These are phyloP conservation scores for Parascotia fuliginaria DNA, from an alignment of 2,888 invertebrate species.

Conservation along the genomic window DNA sequence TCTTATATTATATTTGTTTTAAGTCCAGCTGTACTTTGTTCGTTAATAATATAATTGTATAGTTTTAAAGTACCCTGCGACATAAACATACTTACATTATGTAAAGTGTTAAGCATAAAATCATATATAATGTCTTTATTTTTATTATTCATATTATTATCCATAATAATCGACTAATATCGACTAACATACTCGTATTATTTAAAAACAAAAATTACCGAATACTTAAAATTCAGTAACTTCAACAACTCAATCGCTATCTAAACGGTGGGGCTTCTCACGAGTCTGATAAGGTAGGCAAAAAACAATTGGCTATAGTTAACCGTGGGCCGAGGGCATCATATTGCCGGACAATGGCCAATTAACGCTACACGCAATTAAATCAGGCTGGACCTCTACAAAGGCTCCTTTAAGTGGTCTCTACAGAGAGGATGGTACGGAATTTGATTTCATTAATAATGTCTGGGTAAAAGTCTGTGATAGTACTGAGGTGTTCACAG, in stretches of 20 bases:
- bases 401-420: conserved; percentile 34
- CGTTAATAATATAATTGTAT: too few relatives aligned
- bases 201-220: too few relatives aligned
- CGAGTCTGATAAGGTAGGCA: conserved; percentile 36
- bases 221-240: background rate
- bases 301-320: conserved; percentile 55
- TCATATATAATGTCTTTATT: too few relatives aligned
- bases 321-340: conserved; percentile 45
- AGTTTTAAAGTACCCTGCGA: too few relatives aligned
- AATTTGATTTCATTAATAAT: conserved; percentile 6
- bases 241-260: conserved; percentile 39
- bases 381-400: conserved; percentile 56
- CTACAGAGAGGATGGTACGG: conserved; percentile 36
- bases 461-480: background rate
- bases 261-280: conserved; percentile 34
- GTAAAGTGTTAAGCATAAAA: too few relatives aligned
- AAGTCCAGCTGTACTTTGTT: too few relatives aligned
- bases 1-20: too few relatives aligned
- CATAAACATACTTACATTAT: too few relatives aligned
- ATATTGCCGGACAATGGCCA: conserved; percentile 63
- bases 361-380: conserved; percentile 66
- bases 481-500: background rate
- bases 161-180: too few relatives aligned
- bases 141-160: too few relatives aligned
- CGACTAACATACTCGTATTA: too few relatives aligned